phyloP scores from a whole-genome alignment of 1,140 invertebrate species.

The Laupala kohalensis region DNA sequence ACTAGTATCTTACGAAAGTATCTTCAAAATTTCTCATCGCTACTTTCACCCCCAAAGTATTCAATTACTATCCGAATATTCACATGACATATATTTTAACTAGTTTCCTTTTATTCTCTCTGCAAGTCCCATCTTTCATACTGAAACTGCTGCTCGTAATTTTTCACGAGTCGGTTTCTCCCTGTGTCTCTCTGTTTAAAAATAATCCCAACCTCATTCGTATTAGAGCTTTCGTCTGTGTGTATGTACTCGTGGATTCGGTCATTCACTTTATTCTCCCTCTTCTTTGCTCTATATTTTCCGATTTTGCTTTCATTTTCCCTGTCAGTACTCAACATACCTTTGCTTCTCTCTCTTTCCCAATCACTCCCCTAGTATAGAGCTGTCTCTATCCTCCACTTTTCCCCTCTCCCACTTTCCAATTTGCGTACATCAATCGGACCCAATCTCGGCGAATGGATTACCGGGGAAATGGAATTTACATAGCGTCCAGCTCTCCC shows the following conservation, averaged over 20 bases:
- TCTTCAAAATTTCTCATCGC: no score
- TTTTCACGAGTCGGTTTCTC: neutral
- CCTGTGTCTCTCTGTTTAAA: neutral
- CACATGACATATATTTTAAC: no score
- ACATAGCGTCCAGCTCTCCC: slow-evolving; percentile 32
- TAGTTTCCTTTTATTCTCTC: no score
- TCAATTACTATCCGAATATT: no score
- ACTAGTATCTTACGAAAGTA: no score
- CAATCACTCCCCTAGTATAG: neutral
- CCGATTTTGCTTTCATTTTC: neutral
- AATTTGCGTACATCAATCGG: slow-evolving; percentile 50
- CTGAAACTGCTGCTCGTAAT: neutral
- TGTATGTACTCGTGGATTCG: neutral
- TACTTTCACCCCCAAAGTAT: no score
- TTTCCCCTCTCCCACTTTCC: slow-evolving; percentile 28
- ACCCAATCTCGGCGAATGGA: slow-evolving; percentile 44
- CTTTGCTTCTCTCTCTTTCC: neutral
- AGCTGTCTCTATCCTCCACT: neutral
- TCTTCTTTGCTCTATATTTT: neutral
- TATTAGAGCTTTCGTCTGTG: neutral
- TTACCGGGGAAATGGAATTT: slow-evolving; percentile 46
- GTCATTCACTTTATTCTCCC: neutral
- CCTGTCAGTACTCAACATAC: no score
- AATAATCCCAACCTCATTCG: neutral
- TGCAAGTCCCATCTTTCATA: neutral